phyloP scores from a whole-genome alignment of 1,140 invertebrate genomes.

The Hypsibius dujardini region DNA sequence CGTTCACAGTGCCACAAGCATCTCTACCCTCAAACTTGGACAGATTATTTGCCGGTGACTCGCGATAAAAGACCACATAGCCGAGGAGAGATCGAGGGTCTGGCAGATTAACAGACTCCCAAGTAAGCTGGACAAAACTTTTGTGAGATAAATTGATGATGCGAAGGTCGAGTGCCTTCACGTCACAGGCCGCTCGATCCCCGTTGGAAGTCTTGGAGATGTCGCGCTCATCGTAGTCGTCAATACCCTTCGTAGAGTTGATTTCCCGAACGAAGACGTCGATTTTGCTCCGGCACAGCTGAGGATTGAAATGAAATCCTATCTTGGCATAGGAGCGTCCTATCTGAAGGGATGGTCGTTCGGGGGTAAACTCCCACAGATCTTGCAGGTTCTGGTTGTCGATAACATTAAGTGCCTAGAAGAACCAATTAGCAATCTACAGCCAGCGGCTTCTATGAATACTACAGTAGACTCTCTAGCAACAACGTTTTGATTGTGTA shows the following conservation, averaged over 20 bases:
- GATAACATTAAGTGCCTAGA: conserved; percentile 52
- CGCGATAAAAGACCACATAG: conserved; percentile 59
- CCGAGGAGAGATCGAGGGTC: conserved; percentile 55
- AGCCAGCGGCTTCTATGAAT: too few relatives aligned
- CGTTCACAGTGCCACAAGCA: conserved; percentile 41
- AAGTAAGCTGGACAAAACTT: background rate
- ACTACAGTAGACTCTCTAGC: background rate
- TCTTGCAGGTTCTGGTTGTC: conserved; percentile 83
- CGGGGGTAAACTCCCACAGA: conserved; percentile 55
- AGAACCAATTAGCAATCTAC: conserved; percentile 26
- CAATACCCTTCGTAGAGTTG: conserved; percentile 35
- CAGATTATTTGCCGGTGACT: conserved; percentile 51
- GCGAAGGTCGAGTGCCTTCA: background rate
- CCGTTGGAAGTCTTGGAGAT: conserved; percentile 68
- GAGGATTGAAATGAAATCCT: conserved; percentile 86
- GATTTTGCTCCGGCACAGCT: conserved; percentile 63
- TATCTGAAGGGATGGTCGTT: conserved; percentile 36
- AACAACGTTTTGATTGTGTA: too few relatives aligned
- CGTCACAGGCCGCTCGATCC: conserved; percentile 65
- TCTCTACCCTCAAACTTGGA: conserved; percentile 64
- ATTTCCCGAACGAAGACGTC: conserved; percentile 38
- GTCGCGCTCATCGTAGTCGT: conserved; percentile 45
- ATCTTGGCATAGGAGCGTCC: conserved; percentile 43
- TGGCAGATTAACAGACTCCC: background rate
- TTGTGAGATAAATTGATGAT: background rate